Percentiles rank a stretch among this genome's conserved stretches.
Evolutionary conservation across 2,888 invertebrate genomes (phyloP).

Genomic region (Plebejus argus): DNA sequence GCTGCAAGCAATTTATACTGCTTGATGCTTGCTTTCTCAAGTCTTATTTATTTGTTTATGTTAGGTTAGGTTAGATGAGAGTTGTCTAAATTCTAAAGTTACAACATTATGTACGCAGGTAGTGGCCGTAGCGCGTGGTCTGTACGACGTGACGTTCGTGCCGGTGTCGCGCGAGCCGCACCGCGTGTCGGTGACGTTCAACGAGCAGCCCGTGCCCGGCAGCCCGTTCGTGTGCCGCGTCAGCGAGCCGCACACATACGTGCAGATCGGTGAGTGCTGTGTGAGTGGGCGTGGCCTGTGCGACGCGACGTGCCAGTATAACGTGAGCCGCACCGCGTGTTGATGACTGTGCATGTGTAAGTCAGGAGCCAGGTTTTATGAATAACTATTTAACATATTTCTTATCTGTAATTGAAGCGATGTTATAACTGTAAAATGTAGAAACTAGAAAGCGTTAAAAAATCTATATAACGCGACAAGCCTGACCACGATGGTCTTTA

Average conservation of each 20-base stretch:
- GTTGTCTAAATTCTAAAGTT: neutral
- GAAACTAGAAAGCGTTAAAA: too few species aligned
- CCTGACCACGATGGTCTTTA: too few species aligned
- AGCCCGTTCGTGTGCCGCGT: constrained; percentile 93
- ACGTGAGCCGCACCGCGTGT: constrained; percentile 91
- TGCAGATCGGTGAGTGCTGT: constrained; percentile 83
- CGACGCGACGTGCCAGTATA: constrained; percentile 94
- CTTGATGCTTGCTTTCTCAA: too few species aligned
- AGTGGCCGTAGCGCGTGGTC: constrained; percentile 92
- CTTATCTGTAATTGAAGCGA: too few species aligned
- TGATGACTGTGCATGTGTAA: too few species aligned
- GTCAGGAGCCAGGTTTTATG: too few species aligned
- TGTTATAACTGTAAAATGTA: too few species aligned
- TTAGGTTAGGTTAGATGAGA: too few species aligned
- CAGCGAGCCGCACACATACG: constrained; percentile 85
- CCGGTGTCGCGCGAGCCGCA: constrained; percentile 94
- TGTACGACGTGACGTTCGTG: constrained; percentile 95
- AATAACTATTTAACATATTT: too few species aligned
- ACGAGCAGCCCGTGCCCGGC: constrained; percentile 94
- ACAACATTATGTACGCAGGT: constrained; percentile 76
- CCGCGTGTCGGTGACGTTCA: constrained; percentile 96
- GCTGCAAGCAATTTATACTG: too few species aligned
- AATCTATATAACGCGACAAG: too few species aligned
- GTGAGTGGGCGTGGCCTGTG: constrained; percentile 90
- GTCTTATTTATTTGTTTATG: too few species aligned